Evolutionary conservation across 1,140 invertebrate species (phyloP), one percentile per base, ranked within the genome.

Genomic region (Cherax quadricarinatus): DNA sequence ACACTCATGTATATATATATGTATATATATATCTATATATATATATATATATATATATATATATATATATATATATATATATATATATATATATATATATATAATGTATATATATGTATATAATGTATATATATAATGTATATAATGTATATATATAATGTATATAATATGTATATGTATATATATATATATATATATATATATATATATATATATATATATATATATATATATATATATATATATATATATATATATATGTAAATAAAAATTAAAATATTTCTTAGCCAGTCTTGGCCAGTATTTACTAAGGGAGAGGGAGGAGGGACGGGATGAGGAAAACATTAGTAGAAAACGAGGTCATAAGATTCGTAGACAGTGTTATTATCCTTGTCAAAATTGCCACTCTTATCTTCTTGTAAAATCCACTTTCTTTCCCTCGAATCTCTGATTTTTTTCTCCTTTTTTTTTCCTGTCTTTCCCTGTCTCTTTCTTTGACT

Each of bases 91-190:
- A 41, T 41, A 41, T 41, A 41, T 41, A 41, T 41, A 41, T 41
- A 41, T 81, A 5, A n/a, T n/a, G n/a, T 81, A n/a, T 81, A 30
- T 81, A 81, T 48, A 81, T 16, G 10, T 48, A 48, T 82, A 48
- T 82, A 49, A n/a, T n/a, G n/a, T 82, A 82, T 82, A 48, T 82
- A 48, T 10, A 53, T 49, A 82, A n/a, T n/a, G n/a, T 49, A 49
- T 82, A 21, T 49, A 21, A n/a, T n/a, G n/a, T 57, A 57, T 57
- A 3, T 57, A 57, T 30, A 6, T 57, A 4, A n/a, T 53, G n/a
- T 57, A 16, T 53, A 83, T 60, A 2, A 41, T 41, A 41, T 41
- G 2, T 41, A 41, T 41, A 41, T 41, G 2, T 41, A 41, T 41
- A 41, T 41, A 41, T 41, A 41, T 41, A 41, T 41, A 41, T 41